Base-by-base conservation (phyloP, 37 sponge, comb jelly and placozoan species). In the Geodia barretti region DNA sequence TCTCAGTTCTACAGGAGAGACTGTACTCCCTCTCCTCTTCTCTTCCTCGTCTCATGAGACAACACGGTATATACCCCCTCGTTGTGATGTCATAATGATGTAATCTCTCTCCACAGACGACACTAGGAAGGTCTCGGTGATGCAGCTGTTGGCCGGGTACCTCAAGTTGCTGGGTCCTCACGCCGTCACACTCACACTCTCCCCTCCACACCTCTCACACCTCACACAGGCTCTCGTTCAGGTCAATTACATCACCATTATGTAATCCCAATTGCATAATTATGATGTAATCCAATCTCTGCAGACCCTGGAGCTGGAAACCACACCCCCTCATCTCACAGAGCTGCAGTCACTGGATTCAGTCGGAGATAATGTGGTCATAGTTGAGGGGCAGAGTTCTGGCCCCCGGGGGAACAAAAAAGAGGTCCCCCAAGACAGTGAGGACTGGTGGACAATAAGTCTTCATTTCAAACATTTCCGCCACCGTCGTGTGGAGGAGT, bases 121-220 rank as follows among this genome's bases (percentile, higher is more conserved):
- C 60, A 31, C 37, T 0, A 61, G 68, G 19, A 93, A 93, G 59
- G 35, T 83, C 66, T 67, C 85, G n/a, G 73, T 71, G 1, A 60
- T 89, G n/a, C 77, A 85, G 29, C 76, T 93, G 33, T 38, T 93
- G 11, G 68, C 78, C 17, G 93, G 93, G 1, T 93, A 86, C 69
- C 64, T 93, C 54, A 31, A 69, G 60, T 61, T 89, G 38, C 83
- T 89, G 1, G 87, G 87, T 20, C 63, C 85, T 39, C 86, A 60
- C 38, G 70, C 85, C 17, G 37, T 5, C 23, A 26, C 47, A 1
- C 68, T 93, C 35, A 68, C 66, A 28, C 64, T 78, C 80, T 93
- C 93, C 17, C 78, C 63, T 33, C 29, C 87, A 30, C 93, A 93
- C 72, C 81, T 93, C 34, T 69, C 86, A 24, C 67, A 70, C 24